Percentiles rank a stretch among this genome's conserved stretches.
Conservation (phyloP, 2,888 invertebrate species). For the Branchipolynoe longqiensis region DNA sequence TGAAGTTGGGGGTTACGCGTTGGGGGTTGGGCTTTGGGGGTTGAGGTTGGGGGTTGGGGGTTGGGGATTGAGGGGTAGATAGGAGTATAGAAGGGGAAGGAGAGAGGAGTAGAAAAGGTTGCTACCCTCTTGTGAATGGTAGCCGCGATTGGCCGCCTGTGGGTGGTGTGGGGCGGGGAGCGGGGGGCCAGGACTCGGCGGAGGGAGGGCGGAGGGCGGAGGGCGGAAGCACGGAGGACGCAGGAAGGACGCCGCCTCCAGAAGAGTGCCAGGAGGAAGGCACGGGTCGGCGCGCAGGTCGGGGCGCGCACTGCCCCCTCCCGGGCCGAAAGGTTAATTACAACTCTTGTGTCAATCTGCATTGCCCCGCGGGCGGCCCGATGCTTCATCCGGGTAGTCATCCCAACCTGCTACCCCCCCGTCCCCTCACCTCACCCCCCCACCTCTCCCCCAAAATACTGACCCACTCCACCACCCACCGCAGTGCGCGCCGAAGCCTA, state of each 20-base stretch:
- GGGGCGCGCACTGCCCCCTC: neutral
- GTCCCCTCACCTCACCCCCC: neutral
- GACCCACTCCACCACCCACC: neutral
- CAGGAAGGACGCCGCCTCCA: neutral
- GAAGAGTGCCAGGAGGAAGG: neutral
- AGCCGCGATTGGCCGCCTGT: conserved; percentile 12
- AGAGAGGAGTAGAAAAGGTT: no score
- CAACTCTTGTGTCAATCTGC: conserved; percentile 56
- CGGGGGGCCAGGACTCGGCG: neutral
- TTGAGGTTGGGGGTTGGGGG: neutral
- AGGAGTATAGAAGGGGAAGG: no score
- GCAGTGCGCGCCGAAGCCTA: no score
- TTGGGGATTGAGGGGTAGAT: no score
- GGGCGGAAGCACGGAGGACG: neutral
- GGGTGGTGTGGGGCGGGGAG: neutral
- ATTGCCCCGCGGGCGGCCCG: neutral
- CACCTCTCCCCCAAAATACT: neutral
- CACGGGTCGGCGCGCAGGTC: conserved; percentile 46
- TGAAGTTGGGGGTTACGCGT: neutral
- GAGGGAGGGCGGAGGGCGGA: neutral
- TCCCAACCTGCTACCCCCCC: neutral
- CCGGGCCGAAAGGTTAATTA: conserved; percentile 45
- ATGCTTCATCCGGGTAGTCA: conserved; percentile 18
- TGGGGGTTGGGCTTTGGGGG: neutral
- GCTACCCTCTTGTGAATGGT: conserved; percentile 27